A percentile compares a stretch with the other conserved stretches of the same genome.
phyloP scores from a whole-genome alignment of 2,888 invertebrate genomes.

The Coelinius sp. region DNA sequence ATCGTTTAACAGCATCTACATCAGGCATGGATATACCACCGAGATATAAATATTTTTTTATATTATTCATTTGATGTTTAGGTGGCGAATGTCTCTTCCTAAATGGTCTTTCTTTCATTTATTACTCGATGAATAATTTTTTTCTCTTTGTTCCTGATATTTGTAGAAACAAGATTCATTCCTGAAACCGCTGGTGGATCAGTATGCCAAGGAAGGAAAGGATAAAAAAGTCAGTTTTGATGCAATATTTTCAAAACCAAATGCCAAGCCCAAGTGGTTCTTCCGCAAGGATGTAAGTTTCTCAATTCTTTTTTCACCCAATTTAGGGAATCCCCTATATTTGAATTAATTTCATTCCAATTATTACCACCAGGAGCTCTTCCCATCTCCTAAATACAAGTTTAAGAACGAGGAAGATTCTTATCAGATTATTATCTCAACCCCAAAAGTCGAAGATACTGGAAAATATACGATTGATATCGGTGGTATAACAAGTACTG shows the following conservation, averaged over 20 bases:
- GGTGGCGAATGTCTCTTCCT: conserved; percentile 9
- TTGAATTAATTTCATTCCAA: background rate
- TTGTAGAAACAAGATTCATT: conserved; percentile 92
- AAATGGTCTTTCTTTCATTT: background rate
- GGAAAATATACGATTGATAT: conserved; percentile 98
- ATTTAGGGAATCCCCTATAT: too few species aligned
- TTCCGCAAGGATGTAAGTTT: conserved; percentile 91
- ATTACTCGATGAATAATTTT: conserved; percentile 54
- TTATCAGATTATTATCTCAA: conserved; percentile 90
- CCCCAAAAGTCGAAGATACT: conserved; percentile 95
- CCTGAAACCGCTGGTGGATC: conserved; percentile 94
- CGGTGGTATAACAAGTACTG: conserved; percentile 89
- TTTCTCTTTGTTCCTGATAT: conserved; percentile 59
- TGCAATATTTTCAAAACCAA: conserved; percentile 96
- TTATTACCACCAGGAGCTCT: conserved; percentile 82
- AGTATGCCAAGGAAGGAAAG: conserved; percentile 94
- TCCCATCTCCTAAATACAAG: conserved; percentile 96
- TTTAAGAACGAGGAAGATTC: conserved; percentile 93
- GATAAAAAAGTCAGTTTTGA: conserved; percentile 96
- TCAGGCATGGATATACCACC: conserved; percentile 40
- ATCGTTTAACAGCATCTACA: conserved; percentile 50
- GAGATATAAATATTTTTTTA: conserved; percentile 38
- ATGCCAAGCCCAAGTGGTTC: conserved; percentile 93
- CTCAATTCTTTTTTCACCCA: background rate
- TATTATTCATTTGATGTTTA: conserved; percentile 12